A percentile compares a stretch with the other conserved stretches of the same genome.
Conservation (phyloP, 1,140 invertebrate species). For the Leguminivora glycinivorella region DNA sequence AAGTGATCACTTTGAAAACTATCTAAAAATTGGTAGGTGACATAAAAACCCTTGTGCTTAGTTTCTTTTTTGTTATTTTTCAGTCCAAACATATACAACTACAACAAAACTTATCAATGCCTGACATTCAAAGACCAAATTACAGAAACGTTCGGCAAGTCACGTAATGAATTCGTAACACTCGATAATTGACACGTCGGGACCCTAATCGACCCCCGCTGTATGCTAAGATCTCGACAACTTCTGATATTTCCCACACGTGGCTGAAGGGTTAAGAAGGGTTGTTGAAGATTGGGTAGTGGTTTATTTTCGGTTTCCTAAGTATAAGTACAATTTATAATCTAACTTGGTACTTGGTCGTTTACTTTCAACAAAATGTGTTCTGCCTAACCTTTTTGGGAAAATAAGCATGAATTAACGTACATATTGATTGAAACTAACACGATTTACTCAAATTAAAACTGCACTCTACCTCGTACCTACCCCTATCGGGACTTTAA, state of each 20-base stretch:
- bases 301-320: neutral
- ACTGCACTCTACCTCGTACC: no score
- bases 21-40: no score
- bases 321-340: neutral
- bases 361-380: no score
- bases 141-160: constrained; percentile 4
- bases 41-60: no score
- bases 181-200: constrained; percentile 46
- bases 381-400: no score
- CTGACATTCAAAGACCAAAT: neutral
- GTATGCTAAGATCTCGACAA: constrained; percentile 44
- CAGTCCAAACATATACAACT: neutral
- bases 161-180: constrained; percentile 43
- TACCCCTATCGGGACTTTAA: no score
- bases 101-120: neutral
- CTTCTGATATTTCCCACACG: constrained; percentile 55
- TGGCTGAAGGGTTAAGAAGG: constrained; percentile 37
- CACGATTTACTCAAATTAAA: no score
- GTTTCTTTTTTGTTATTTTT: no score
- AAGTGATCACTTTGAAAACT: no score
- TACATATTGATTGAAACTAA: no score
- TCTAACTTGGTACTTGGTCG: no score
- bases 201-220: constrained; percentile 40
- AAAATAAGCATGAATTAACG: no score
- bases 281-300: constrained; percentile 35